Percentiles rank a stretch among this genome's conserved stretches.
Evolutionary conservation across 2,888 invertebrate species (phyloP).

Genomic region (Tenthredo scrophulariae): DNA sequence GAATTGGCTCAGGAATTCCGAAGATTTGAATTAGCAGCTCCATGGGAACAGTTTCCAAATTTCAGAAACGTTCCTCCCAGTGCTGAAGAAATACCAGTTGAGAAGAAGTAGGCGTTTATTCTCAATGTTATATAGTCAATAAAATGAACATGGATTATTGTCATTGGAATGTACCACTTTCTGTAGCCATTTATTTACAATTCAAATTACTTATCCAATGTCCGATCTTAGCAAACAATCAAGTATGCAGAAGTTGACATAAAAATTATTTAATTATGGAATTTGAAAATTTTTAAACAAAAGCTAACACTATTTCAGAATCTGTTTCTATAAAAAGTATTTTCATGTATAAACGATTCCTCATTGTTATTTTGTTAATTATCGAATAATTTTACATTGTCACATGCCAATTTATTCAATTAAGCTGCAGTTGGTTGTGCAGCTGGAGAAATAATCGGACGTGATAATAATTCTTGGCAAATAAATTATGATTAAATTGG

Average conservation of each 20-base stretch:
- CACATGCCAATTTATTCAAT: constrained; percentile 6
- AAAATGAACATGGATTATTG: constrained; percentile 48
- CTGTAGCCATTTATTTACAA: constrained; percentile 11
- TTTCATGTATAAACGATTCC: neutral
- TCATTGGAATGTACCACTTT: constrained; percentile 35
- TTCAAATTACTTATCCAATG: neutral
- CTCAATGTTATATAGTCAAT: constrained; percentile 33
- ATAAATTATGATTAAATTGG: constrained; percentile 34
- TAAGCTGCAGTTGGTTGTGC: neutral
- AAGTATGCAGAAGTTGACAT: neutral
- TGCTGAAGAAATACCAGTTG: constrained; percentile 82
- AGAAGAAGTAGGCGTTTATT: constrained; percentile 64
- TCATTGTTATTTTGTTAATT: neutral
- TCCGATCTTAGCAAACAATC: neutral
- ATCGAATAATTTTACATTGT: neutral
- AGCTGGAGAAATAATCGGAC: neutral
- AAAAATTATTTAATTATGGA: neutral
- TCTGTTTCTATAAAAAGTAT: neutral
- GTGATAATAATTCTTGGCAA: constrained; percentile 24
- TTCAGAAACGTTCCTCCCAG: constrained; percentile 86
- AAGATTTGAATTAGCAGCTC: constrained; percentile 96
- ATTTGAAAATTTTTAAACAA: neutral
- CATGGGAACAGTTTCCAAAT: constrained; percentile 99
- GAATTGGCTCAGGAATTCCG: constrained; percentile 99
- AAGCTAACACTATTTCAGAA: neutral